Conservation (phyloP, 2,797 vertebrate genomes). For the Halcyon chelicuti region DNA sequence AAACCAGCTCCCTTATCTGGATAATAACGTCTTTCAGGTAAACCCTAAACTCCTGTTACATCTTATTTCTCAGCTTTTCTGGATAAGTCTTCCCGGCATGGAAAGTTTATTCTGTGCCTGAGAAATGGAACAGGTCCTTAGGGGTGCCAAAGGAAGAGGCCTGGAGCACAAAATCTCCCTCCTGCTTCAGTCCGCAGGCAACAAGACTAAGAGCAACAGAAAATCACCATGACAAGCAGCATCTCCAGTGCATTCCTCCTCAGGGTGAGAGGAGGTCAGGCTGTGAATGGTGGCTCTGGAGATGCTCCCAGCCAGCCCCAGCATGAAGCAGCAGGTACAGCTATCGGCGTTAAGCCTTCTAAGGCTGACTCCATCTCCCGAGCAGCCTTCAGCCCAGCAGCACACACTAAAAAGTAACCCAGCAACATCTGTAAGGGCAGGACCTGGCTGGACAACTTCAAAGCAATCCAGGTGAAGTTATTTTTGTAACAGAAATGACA, state of each 20-base stretch:
- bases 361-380: not conserved
- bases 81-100: not conserved
- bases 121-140: slow-evolving; percentile 9
- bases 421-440: not conserved
- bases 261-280: not conserved
- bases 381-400: not conserved
- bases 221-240: not conserved
- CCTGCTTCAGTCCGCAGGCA: not conserved
- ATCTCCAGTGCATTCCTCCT: not conserved
- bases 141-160: not conserved
- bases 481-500: not conserved
- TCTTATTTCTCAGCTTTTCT: not conserved
- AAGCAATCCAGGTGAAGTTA: not conserved
- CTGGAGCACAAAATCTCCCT: not conserved
- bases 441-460: not conserved
- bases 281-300: not conserved
- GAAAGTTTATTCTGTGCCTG: not conserved
- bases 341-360: not conserved
- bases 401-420: not conserved
- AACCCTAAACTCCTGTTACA: not conserved
- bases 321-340: not conserved
- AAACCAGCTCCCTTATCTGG: not conserved
- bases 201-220: not conserved
- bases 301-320: not conserved
- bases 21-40: not conserved